Base-by-base conservation (phyloP, 2,888 invertebrate species). In the Eustalomyia histrio region DNA sequence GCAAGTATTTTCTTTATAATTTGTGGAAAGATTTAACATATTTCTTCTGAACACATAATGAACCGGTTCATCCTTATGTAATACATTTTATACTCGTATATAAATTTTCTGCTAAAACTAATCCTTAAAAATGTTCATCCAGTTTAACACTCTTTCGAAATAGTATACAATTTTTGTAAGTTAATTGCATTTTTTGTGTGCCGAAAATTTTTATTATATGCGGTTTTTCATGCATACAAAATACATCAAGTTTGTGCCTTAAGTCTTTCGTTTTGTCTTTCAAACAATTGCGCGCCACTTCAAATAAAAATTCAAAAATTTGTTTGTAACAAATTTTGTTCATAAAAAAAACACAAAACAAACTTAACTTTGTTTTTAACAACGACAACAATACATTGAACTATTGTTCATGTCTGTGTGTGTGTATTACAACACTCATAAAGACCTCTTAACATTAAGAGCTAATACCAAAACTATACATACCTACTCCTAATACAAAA, bases 181-280 rank as follows among this genome's bases (percentile, higher is more conserved):
- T 47, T 16, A 60, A 78, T 72, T 72, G 39, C 55, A 55, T 67
- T 35, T 78, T 73, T 67, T 53, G 7, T 1, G 29, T 29, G 61
- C 16, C 29, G n/a, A 60, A 68, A 53, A 29, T 67, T 65, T 55
- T 39, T 7, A 67, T 29, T 55, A 53, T 55, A 21, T 78, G 72
- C 18, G 61, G 72, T 61, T 67, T 65, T 14, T 17, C 61, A 17
- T 35, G 17, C 35, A 57, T 29, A 47, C 58, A 16, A 57, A 8
- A 43, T 47, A 47, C 8, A 76, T 71, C 80, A 29, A 73, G 84
- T 71, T 67, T 64, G 78, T 79, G 68, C 55, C 80, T 78, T 79
- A 68, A 84, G 82, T 79, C 81, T 83, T 83, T 76, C 52, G 74
- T 84, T 71, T 73, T 60, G 18, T 61, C 35, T 21, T 35, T 18